Evolutionary conservation across 1,140 invertebrate species (phyloP).

Genomic region (Cydia pomonella): DNA sequence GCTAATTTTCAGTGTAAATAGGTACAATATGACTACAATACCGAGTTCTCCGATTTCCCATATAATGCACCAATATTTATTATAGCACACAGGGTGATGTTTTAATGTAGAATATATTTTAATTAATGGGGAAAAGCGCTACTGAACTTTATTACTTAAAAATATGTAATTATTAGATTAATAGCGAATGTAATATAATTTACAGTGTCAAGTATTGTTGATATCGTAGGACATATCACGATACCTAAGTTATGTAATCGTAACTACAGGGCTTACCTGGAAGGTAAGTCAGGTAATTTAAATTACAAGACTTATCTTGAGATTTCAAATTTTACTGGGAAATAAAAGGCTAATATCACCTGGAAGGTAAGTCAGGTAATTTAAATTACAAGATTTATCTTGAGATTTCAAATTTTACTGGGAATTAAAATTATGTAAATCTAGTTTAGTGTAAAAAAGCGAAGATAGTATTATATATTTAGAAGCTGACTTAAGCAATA

Average conservation of each 20-base stretch:
- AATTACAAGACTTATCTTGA: not conserved
- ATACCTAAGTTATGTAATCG: not conserved
- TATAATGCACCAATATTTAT: slow-evolving; percentile 14
- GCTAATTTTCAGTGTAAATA: no score
- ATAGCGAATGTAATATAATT: slow-evolving; percentile 34
- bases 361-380: no score
- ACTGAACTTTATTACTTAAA: slow-evolving; percentile 61
- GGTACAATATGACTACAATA: no score
- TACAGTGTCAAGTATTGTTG: slow-evolving; percentile 39
- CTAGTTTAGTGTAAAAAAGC: not conserved
- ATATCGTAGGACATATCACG: slow-evolving; percentile 52
- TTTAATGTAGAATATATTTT: slow-evolving; percentile 38
- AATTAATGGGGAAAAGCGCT: slow-evolving; percentile 73
- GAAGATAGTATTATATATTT: slow-evolving; percentile 3
- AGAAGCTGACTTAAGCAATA: slow-evolving; percentile 27
- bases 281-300: no score
- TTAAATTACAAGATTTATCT: not conserved
- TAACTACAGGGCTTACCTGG: not conserved
- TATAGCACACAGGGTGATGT: slow-evolving; percentile 34
- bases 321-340: not conserved
- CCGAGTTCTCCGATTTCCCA: not conserved
- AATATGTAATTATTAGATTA: slow-evolving; percentile 46
- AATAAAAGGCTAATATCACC: not conserved
- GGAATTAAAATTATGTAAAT: not conserved
- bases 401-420: not conserved